Evolutionary conservation across 2,797 vertebrate genomes (phyloP).

Genomic region (Acrossocheilus fasciatus): DNA sequence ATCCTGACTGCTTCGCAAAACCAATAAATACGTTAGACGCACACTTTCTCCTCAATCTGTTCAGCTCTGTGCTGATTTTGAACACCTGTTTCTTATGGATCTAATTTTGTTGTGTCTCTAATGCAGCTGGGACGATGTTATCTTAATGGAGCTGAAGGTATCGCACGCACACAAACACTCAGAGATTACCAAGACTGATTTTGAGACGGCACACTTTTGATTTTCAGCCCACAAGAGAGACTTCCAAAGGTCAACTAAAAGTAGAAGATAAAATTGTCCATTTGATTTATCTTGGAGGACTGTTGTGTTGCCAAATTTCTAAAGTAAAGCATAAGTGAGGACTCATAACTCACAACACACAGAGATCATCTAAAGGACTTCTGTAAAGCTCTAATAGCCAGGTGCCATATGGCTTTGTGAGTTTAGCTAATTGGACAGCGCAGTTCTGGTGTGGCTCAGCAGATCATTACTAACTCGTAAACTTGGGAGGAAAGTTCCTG

Average conservation of each 20-base stretch:
- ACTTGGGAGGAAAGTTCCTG: conserved; percentile 57
- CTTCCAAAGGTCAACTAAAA: conserved; percentile 38
- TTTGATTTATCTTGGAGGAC: conserved; percentile 26
- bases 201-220: conserved; percentile 13
- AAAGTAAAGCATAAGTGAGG: conserved; percentile 7
- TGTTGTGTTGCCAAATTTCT: conserved; percentile 24
- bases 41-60: conserved; percentile 29
- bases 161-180: background rate
- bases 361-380: conserved; percentile 15
- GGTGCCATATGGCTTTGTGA: conserved; percentile 26
- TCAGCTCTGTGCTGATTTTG: conserved; percentile 29
- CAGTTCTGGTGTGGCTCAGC: conserved; percentile 30
- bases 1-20: conserved; percentile 25
- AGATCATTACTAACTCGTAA: conserved; percentile 64
- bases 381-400: conserved; percentile 16
- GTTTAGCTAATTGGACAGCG: conserved; percentile 51
- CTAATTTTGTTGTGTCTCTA: conserved; percentile 32
- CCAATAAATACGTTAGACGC: conserved; percentile 33
- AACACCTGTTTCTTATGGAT: conserved; percentile 45
- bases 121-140: conserved; percentile 34
- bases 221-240: conserved; percentile 20
- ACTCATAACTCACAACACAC: conserved; percentile 10
- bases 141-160: conserved; percentile 18
- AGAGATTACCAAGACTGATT: conserved; percentile 36
- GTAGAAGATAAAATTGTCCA: conserved; percentile 8